Conservation (phyloP, 2,113 vertebrate genomes). For the Chaetura pelagica region DNA sequence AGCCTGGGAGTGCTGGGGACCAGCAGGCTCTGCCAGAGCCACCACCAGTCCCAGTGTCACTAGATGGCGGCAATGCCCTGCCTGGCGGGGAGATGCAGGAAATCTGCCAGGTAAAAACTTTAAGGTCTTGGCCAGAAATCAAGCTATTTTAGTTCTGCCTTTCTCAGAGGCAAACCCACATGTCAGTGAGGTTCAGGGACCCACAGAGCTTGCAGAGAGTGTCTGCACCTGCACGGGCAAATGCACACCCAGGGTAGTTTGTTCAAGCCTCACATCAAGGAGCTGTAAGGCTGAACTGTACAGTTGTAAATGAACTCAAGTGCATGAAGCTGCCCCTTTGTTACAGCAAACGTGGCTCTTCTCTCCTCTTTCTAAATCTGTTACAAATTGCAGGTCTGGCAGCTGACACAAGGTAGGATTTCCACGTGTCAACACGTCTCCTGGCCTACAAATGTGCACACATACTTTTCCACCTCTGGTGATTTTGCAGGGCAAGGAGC, state of each 20-base stretch:
- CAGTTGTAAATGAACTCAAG: neutral
- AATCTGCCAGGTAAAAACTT: neutral
- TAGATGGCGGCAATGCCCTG: conserved; percentile 44
- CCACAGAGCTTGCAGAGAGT: neutral
- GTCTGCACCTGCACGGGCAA: neutral
- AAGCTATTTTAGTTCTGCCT: neutral
- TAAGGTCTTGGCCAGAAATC: neutral
- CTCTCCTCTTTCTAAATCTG: neutral
- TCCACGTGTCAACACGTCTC: neutral
- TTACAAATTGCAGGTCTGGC: neutral
- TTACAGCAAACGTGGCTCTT: neutral
- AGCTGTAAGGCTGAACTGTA: neutral
- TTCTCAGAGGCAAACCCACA: neutral
- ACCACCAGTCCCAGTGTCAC: neutral
- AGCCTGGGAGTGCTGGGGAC: neutral
- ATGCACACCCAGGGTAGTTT: neutral
- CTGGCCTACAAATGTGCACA: neutral
- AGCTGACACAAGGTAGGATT: neutral
- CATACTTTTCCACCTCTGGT: neutral
- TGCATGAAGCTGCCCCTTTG: neutral
- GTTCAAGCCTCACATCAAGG: neutral
- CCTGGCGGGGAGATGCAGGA: neutral
- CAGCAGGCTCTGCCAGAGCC: neutral
- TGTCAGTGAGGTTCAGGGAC: rapidly evolving
- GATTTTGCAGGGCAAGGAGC: neutral